phyloP scores from a whole-genome alignment of 2,888 invertebrate species.

The Gandaritis pyraliata region DNA sequence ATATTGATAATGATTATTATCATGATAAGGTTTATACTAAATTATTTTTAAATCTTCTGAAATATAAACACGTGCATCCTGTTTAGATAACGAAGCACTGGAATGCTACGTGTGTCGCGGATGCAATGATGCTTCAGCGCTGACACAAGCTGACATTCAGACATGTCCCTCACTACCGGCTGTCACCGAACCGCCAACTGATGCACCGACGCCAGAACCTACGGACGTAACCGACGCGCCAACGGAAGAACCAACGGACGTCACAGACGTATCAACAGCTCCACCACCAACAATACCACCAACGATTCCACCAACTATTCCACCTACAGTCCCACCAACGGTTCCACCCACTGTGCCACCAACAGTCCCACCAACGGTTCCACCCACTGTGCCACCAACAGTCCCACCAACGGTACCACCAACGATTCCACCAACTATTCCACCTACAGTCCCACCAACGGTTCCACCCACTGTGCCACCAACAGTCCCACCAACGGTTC shows the following conservation, averaged over 20 bases:
- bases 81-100: slow-evolving; percentile 52
- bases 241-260: not conserved
- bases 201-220: not conserved
- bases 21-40: not conserved
- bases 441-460: slow-evolving; percentile 5
- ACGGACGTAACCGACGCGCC: slow-evolving; percentile 1
- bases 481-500: not conserved
- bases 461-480: slow-evolving; percentile 1
- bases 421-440: slow-evolving; percentile 5
- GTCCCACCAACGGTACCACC: slow-evolving; percentile 4
- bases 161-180: slow-evolving; percentile 46
- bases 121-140: slow-evolving; percentile 47
- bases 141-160: slow-evolving; percentile 42
- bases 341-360: slow-evolving; percentile 4
- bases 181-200: slow-evolving; percentile 6
- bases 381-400: not conserved
- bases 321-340: slow-evolving; percentile 3
- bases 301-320: slow-evolving; percentile 2
- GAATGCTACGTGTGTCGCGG: slow-evolving; percentile 61
- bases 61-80: slow-evolving; percentile 17
- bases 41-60: slow-evolving; percentile 2
- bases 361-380: slow-evolving; percentile 10
- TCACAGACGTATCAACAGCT: not conserved
- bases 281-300: slow-evolving; percentile 11
- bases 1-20: not conserved